These are phyloP conservation scores for Gibbula magus DNA, from an alignment of 2,888 invertebrate genomes.

Conservation along the genomic window DNA sequence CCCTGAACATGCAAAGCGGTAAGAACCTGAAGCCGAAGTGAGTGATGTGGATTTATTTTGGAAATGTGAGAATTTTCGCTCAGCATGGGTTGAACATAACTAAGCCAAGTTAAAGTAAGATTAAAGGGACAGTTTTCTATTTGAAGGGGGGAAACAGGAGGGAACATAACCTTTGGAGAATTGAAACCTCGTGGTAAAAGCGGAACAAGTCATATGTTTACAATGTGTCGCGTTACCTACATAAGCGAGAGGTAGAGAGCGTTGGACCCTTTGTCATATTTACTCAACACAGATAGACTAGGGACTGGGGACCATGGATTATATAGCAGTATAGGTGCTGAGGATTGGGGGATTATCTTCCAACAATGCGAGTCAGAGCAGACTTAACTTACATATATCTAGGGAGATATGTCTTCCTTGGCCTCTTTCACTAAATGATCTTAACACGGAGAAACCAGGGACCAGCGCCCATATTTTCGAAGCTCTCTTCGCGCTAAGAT, in stretches of 20 bases:
- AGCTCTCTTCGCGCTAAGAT: too few species aligned
- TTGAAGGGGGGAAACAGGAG: neutral
- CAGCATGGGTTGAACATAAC: neutral
- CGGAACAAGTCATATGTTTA: neutral
- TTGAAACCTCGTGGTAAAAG: neutral
- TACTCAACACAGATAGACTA: neutral
- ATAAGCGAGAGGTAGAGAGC: neutral
- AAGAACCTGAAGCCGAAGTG: neutral
- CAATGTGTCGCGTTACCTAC: neutral
- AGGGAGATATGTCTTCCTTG: too few species aligned
- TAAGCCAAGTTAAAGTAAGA: slow-evolving; percentile 1
- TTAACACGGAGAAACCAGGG: too few species aligned
- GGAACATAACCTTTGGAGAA: neutral
- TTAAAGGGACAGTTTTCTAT: neutral
- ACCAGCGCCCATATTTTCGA: too few species aligned
- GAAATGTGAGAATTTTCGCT: neutral
- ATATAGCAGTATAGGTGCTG: neutral
- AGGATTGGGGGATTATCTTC: neutral
- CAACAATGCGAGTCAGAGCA: neutral
- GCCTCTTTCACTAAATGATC: too few species aligned
- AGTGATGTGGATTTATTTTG: neutral
- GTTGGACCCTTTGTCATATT: neutral
- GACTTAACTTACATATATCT: neutral
- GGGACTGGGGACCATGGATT: neutral
- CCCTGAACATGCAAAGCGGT: neutral